Evolutionary conservation across 2,113 vertebrate genomes (phyloP), one percentile per base, ranked within the genome.

Genomic region (Lophochroa leadbeateri): DNA sequence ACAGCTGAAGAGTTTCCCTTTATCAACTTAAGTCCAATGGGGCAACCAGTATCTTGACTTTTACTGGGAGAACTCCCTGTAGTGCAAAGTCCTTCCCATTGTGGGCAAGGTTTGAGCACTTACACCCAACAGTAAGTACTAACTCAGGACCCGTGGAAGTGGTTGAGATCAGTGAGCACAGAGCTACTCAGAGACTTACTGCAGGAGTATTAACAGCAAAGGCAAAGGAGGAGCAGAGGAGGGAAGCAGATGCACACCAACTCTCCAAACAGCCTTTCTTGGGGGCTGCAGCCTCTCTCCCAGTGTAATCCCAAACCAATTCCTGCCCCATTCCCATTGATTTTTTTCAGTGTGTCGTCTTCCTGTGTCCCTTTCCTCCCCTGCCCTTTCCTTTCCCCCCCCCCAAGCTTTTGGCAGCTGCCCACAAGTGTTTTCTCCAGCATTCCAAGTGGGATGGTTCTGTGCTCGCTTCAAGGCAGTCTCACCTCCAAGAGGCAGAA

Each of bases 391-490:
- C 33, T 69, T 63, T 39, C 39, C 5, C 39, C 27, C 10, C 49
- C 20, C 20, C 5, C 4, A 37, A 53, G 17, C 24, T 79, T 85
- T 31, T 25, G 7, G 14, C 37, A 63, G 20, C 77, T 52, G 29
- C 41, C 60, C 65, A 72, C 8, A 69, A 14, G 35, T 46, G 9
- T 29, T 50, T 44, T 33, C 53, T n/a, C 57, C 0, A 0, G 24
- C 37, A 52, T 64, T 87, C 47, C 57, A 39, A 50, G 78, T 2
- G n/a, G 35, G 35, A 43, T 1, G 35, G 10, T 1, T 27, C 17
- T 29, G 15, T 0, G 0, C 28, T 63, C 24, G 3, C 31, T 58
- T 39, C 5, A 27, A 25, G 37, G 50, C 41, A 31, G 39, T 64
- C n/a, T 78, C 8, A 2, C 20, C 63, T 68, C 53, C 0, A 0